phyloP scores from a whole-genome alignment of 2,797 vertebrate genomes.

The Thamnophis elegans region DNA sequence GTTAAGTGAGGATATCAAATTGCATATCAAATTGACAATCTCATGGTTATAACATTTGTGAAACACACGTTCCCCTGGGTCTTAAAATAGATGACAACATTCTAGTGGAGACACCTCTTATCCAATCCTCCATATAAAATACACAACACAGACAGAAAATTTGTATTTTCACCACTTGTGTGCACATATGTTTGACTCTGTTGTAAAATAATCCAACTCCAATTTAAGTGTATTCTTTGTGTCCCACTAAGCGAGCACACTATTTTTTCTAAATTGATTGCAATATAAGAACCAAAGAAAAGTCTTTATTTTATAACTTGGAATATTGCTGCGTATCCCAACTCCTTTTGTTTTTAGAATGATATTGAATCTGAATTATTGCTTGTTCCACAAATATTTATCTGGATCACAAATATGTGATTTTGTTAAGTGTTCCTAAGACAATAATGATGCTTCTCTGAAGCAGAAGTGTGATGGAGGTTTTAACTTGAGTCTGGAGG shows the following conservation, averaged over 20 bases:
- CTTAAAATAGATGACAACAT: not conserved
- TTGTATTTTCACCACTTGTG: not conserved
- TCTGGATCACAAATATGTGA: not conserved
- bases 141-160: not conserved
- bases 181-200: not conserved
- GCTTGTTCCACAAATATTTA: not conserved
- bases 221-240: not conserved
- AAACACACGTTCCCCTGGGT: not conserved
- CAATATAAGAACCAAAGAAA: not conserved
- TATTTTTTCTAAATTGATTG: not conserved
- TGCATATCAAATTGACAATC: not conserved
- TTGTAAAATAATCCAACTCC: not conserved
- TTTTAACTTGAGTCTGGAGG: not conserved
- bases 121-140: not conserved
- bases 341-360: not conserved
- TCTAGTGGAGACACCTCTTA: not conserved
- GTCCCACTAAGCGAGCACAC: not conserved
- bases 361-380: not conserved
- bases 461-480: not conserved
- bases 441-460: not conserved
- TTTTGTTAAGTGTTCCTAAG: not conserved
- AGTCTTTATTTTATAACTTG: not conserved
- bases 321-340: not conserved
- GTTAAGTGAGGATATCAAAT: not conserved
- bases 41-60: not conserved